Evolutionary conservation across 2,797 vertebrate genomes (phyloP), one percentile per base, ranked within the genome.

Genomic region (Pseudochirops cupreus): DNA sequence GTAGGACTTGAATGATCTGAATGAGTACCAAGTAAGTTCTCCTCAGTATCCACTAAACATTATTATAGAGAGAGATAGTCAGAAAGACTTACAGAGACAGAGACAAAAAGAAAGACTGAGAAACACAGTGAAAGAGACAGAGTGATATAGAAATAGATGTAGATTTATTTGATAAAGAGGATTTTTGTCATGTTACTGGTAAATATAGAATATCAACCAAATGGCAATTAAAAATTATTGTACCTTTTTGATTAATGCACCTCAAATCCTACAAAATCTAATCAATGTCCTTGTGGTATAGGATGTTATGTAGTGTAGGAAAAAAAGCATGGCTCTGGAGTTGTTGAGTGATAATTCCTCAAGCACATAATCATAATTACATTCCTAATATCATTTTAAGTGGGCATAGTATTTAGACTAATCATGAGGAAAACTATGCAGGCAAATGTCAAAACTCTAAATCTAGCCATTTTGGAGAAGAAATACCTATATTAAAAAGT

Each of bases 391-490:
- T 58, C 58, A 57, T 87, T 92, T 26, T 57, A 67, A 13, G 54
- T 57, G 18, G 57, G 31, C 11, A 0, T 0, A 92, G n/a, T 90
- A 50, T 62, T 93, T 91, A 96, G 93, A 46, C 1, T 50, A 82
- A 92, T 53, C 0, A 93, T 54, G 50, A 46, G 74, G 55, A 94
- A 96, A 96, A 93, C 92, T 93, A 39, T 53, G 95, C 46, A 57
- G 52, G 91, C 95, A 96, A 92, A 57, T 91, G 58, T 56, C 57
- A 96, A 93, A 96, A 90, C n/a, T 55, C 90, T 96, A 95, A 93
- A 62, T 29, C 94, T 18, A 91, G 55, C 1, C 96, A 93, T 94
- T 92, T 94, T 97, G 90, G 92, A 95, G 57, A 62, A 28, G 93
- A 91, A 96, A 56, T 93, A 98, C 97, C 97, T 92, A 52, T 0